A percentile compares a stretch with the other conserved stretches of the same genome.
phyloP scores from a whole-genome alignment of 2,113 vertebrate genomes.

The Ivindomyrus marchei region DNA sequence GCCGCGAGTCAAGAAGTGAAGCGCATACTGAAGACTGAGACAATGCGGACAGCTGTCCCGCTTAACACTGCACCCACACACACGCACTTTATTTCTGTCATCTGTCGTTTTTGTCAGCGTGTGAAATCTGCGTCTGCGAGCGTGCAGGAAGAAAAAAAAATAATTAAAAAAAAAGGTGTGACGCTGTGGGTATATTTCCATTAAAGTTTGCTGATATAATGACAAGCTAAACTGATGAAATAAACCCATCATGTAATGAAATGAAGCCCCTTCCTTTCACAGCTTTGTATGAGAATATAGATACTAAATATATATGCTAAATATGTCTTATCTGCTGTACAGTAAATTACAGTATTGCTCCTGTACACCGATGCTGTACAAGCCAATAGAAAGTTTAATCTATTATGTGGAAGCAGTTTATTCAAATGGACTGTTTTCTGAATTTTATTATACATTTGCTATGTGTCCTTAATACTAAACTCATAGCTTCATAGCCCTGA shows the following conservation, averaged over 20 bases:
- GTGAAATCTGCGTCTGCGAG: neutral
- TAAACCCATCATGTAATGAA: neutral
- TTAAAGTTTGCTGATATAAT: constrained; percentile 9
- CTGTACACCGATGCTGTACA: neutral
- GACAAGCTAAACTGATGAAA: neutral
- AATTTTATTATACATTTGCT: neutral
- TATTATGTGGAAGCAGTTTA: neutral
- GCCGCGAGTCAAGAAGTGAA: neutral
- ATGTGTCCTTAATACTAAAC: constrained; percentile 9
- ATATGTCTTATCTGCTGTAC: neutral
- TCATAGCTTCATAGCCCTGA: neutral
- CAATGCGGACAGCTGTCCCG: constrained; percentile 2
- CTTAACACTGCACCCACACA: neutral
- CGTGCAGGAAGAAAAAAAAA: neutral
- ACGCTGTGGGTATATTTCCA: neutral
- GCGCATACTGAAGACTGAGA: neutral
- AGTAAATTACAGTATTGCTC: neutral
- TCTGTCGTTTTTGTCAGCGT: constrained; percentile 9
- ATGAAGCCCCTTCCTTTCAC: neutral
- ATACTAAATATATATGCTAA: neutral
- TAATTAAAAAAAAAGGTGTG: neutral
- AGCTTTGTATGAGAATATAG: neutral
- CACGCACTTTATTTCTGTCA: neutral
- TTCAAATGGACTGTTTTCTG: neutral
- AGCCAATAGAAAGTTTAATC: neutral